Percentiles rank a stretch among this genome's conserved stretches.
phyloP scores from a whole-genome alignment of 35 echinoderm and acorn worm genomes.

The Diadema setosum region DNA sequence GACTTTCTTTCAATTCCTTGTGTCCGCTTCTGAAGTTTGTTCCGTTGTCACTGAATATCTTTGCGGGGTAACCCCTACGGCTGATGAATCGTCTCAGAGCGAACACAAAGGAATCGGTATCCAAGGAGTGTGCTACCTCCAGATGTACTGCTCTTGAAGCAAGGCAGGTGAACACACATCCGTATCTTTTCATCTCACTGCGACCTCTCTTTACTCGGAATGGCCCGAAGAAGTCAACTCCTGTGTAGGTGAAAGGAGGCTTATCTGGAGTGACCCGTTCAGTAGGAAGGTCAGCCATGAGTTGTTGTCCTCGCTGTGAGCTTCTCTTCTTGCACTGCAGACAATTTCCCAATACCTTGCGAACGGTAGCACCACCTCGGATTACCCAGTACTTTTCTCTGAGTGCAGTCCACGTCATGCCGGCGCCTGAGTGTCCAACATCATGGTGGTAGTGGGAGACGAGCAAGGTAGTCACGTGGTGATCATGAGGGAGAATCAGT shows the following conservation, averaged over 20 bases:
- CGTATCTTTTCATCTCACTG: conserved; percentile 47
- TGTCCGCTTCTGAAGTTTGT: background rate
- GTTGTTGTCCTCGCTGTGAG: conserved; percentile 10
- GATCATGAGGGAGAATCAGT: too few relatives aligned
- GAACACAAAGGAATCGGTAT: conserved; percentile 53
- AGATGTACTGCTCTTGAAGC: conserved; percentile 49
- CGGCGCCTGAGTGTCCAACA: too few relatives aligned
- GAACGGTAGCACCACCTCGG: too few relatives aligned
- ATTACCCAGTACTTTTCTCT: too few relatives aligned
- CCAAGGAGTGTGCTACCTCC: conserved; percentile 49
- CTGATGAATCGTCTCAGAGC: conserved; percentile 54
- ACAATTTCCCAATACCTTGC: too few relatives aligned
- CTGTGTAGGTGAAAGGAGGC: conserved; percentile 41
- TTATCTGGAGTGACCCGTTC: too few relatives aligned
- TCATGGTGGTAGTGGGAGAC: too few relatives aligned
- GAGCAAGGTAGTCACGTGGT: too few relatives aligned
- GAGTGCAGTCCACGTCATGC: too few relatives aligned
- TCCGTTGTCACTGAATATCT: too few relatives aligned
- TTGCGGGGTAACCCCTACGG: too few relatives aligned
- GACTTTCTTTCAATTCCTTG: background rate
- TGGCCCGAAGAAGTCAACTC: conserved; percentile 79
- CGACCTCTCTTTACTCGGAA: conserved; percentile 42
- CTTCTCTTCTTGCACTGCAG: too few relatives aligned
- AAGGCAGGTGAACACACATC: conserved; percentile 69
- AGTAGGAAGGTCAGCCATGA: conserved; percentile 50